These are phyloP conservation scores for Cacatua alba DNA, from an alignment of 2,113 vertebrate species.

Conservation along the genomic window DNA sequence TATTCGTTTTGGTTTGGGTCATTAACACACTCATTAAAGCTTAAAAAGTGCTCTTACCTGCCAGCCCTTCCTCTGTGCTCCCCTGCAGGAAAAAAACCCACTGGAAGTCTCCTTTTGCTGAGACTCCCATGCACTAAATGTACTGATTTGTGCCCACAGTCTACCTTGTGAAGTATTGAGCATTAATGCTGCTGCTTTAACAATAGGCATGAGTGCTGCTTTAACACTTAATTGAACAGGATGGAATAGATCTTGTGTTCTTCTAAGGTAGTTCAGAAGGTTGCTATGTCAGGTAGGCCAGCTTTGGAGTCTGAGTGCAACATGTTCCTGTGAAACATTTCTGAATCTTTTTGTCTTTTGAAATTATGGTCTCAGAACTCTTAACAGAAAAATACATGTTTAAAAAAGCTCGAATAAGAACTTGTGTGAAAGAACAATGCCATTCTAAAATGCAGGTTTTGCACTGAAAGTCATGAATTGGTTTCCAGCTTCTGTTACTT, in stretches of 20 bases:
- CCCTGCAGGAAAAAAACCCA: neutral
- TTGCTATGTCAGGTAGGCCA: neutral
- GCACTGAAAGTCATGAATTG: neutral
- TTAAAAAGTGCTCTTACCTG: slow-evolving; percentile 19
- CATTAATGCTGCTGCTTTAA: neutral
- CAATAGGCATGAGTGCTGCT: neutral
- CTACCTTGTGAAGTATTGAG: neutral
- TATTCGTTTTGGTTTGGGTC: slow-evolving; percentile 46
- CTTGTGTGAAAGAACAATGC: neutral
- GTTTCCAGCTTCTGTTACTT: neutral
- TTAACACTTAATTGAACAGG: neutral
- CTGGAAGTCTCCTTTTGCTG: neutral
- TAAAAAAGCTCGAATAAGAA: neutral
- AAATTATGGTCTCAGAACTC: neutral
- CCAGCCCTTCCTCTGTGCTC: neutral
- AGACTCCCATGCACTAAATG: neutral
- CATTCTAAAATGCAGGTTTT: neutral
- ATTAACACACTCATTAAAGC: slow-evolving; percentile 57
- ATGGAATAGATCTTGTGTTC: neutral
- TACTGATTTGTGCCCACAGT: neutral
- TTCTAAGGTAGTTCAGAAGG: neutral
- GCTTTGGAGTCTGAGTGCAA: neutral
- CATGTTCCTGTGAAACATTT: rapidly evolving
- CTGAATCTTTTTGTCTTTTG: neutral
- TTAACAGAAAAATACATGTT: neutral